Base-by-base conservation (phyloP, 2,113 vertebrate species). In the Neoarius graeffei region DNA sequence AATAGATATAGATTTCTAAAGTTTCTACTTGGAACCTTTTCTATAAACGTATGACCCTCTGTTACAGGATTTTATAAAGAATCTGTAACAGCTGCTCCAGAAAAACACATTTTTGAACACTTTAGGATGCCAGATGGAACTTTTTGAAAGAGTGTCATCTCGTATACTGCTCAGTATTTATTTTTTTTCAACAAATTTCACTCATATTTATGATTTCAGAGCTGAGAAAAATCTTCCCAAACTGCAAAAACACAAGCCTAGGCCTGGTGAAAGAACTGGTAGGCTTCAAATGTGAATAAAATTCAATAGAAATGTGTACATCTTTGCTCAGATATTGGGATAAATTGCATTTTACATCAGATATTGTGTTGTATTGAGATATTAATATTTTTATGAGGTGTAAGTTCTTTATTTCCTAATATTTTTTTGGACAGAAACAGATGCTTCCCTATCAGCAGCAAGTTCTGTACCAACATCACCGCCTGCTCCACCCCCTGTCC, bases 401-500 rank as follows among this genome's bases (percentile, higher is more conserved):
- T 85, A 52, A 77, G 59, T 14, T 77, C 25, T 76, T 56, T 60
- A 4, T 35, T 76, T 77, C 30, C 3, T 19, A 52, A 19, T 20
- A 56, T 54, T 66, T 54, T 66, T 79, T 20, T 66, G 1, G 20
- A 42, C 59, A 84, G 73, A 80, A 62, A 88, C 80, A 59, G 88
- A 89, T 52, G 56, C 56, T 35, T 85, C 83, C 5, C 20, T n/a
- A 1, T 48, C 84, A 9, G 60, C 85, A 35, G 62, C 15, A 11
- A 94, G 93, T 56, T 83, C 86, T 10, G 59, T 54, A 66, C 56
- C 76, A 54, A 14, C 50, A 20, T 19, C 59, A 56, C 73, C 62
- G 1, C 17, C 92, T 76, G 84, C 94, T 83, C 96, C 95, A 77
- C 97, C 97, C 50, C 97, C 98, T 6, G 95, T 97, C 17, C 97